Percentiles rank a stretch among this genome's conserved stretches.
Conservation (phyloP, 1,140 invertebrate genomes). For the Cheumatopsyche charites region DNA sequence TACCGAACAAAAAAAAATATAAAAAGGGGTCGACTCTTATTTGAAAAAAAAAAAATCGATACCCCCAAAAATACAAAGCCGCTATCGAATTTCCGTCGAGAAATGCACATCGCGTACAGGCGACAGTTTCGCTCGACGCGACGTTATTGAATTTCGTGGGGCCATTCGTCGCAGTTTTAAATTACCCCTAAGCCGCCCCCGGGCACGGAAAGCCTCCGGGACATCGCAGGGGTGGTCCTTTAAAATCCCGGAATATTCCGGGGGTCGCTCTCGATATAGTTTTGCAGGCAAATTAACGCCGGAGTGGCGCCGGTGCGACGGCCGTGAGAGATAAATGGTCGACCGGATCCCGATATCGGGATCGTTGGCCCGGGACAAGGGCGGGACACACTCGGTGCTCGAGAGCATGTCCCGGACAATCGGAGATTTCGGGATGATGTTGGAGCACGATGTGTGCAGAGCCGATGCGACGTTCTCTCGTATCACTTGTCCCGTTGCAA, state of each 20-base stretch:
- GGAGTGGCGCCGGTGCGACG: slow-evolving; percentile 38
- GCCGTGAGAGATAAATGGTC: slow-evolving; percentile 46
- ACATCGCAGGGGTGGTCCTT: background rate
- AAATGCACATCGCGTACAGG: background rate
- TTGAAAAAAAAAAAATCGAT: no score
- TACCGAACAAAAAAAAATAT: no score
- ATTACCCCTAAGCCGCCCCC: background rate
- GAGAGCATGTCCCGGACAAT: slow-evolving; percentile 18
- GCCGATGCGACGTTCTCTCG: no score
- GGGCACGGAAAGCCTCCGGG: background rate
- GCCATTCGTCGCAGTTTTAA: slow-evolving; percentile 22
- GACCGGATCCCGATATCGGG: slow-evolving; percentile 1
- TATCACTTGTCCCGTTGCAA: no score
- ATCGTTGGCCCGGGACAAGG: background rate
- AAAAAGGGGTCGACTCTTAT: no score
- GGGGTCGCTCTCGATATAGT: slow-evolving; percentile 26
- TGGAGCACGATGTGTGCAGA: no score
- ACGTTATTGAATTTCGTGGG: slow-evolving; percentile 25
- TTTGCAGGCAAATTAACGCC: slow-evolving; percentile 47
- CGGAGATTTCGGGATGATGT: background rate
- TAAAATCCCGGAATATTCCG: no score
- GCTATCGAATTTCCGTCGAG: no score
- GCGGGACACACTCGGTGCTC: background rate
- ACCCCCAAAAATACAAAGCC: no score
- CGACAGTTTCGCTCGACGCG: no score